Evolutionary conservation across 2,113 vertebrate genomes (phyloP), one percentile per base, ranked within the genome.

Genomic region (Sardina pilchardus): DNA sequence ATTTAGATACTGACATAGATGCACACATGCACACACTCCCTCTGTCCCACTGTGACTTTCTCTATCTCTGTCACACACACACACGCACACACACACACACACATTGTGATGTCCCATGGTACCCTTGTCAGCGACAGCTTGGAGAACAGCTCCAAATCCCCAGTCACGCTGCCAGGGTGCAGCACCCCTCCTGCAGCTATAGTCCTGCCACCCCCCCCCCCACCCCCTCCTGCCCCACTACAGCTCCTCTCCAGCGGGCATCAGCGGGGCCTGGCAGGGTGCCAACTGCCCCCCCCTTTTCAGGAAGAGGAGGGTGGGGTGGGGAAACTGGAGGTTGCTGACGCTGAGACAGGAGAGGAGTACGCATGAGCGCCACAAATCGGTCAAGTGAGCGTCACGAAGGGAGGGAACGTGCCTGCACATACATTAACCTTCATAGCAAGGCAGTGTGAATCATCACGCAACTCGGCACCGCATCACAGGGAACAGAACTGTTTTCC

Each of bases 131-230:
- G 24, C 24, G 24, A 63, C 59, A 63, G 59, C 59, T 63, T 63
- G 59, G 59, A 24, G 24, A 63, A 63, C 59, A n/a, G 59, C 59
- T 63, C 59, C 59, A 63, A 63, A 63, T 63, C 59, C 59, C 59
- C 59, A n/a, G 24, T 56, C 24, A 4, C 59, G n/a, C 59, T n/a
- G 59, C n/a, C 59, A n/a, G 6, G 59, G n/a, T 21, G 59, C 21
- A 8, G 21, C 59, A n/a, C 59, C 63, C 63, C n/a, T 26, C 26
- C 59, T 47, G 45, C 45, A 47, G 7, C 45, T 47, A 47, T 14
- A 47, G 3, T 47, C 45, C 45, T 12, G 39, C 45, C 45, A 47
- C 45, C 5, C 45, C 45, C 1, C 1, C 39, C 39, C 39, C 39
- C 39, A 42, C 39, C 4, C 39, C 39, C 45, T 47, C 45, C 50